A percentile compares a stretch with the other conserved stretches of the same genome.
These are phyloP conservation scores for Kryphioiulus occultus DNA, from an alignment of 2,888 invertebrate genomes.

Conservation along the genomic window DNA sequence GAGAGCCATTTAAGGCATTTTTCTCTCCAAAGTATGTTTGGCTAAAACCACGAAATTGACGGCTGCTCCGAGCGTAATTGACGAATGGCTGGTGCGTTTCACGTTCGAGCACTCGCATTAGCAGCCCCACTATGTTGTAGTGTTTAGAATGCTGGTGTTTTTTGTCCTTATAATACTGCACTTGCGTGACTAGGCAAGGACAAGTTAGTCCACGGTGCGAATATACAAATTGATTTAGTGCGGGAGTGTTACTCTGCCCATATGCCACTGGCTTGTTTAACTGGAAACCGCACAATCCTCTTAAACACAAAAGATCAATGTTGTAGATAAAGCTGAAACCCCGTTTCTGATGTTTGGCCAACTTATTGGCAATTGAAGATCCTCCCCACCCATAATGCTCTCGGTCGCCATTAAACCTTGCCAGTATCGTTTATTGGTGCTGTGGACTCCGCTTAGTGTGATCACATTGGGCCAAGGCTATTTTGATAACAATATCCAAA, in stretches of 20 bases:
- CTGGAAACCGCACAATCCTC: slow-evolving; percentile 40
- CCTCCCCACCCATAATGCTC: slow-evolving; percentile 10
- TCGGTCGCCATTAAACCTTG: neutral
- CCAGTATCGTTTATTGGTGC: slow-evolving; percentile 4
- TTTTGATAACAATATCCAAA: too few species aligned
- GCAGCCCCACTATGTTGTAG: neutral
- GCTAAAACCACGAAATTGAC: slow-evolving; percentile 33
- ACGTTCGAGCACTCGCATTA: neutral
- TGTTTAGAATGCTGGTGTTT: neutral
- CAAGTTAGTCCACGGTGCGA: neutral
- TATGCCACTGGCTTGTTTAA: slow-evolving; percentile 33
- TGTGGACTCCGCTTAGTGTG: too few species aligned
- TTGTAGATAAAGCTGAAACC: slow-evolving; percentile 32
- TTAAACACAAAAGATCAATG: slow-evolving; percentile 40
- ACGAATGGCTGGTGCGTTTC: slow-evolving; percentile 19
- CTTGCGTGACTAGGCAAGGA: slow-evolving; percentile 34
- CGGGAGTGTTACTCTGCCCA: neutral
- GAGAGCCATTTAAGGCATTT: slow-evolving; percentile 26
- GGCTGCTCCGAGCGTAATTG: slow-evolving; percentile 28
- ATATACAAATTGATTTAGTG: slow-evolving; percentile 37
- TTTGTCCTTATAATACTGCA: neutral
- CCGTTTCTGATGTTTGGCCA: slow-evolving; percentile 27
- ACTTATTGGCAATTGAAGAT: slow-evolving; percentile 38
- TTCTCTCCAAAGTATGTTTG: slow-evolving; percentile 24
- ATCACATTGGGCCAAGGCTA: too few species aligned